Evolutionary conservation across 2,888 invertebrate species (phyloP).

Genomic region (Odontocolon sp.): DNA sequence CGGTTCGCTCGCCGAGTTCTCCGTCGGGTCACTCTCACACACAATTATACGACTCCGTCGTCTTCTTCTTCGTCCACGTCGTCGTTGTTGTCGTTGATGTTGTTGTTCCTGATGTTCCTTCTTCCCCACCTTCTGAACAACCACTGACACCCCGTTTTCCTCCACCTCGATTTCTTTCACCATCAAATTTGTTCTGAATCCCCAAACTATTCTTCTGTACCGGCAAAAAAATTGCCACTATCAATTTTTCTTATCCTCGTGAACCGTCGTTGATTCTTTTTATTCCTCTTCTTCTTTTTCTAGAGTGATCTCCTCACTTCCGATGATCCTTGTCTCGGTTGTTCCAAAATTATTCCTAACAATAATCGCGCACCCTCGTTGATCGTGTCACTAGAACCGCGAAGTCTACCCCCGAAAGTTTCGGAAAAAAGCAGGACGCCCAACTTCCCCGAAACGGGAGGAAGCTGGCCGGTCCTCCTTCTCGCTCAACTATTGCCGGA

Average conservation of each 20-base stretch:
- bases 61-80: constrained; percentile 54
- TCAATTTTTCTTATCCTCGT: background rate
- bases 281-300: background rate
- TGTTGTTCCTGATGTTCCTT: constrained; percentile 30
- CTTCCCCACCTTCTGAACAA: constrained; percentile 49
- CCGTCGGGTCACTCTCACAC: constrained; percentile 68
- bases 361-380: constrained; percentile 14
- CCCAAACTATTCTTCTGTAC: background rate
- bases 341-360: constrained; percentile 1
- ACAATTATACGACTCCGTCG: constrained; percentile 61
- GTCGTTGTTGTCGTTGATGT: constrained; percentile 52
- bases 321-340: constrained; percentile 16
- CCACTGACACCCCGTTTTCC: constrained; percentile 37
- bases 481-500: constrained; percentile 51
- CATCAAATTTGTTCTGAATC: constrained; percentile 43
- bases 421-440: constrained; percentile 45
- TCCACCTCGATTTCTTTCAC: constrained; percentile 44
- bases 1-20: constrained; percentile 36
- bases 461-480: constrained; percentile 58
- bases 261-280: background rate
- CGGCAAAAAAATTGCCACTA: constrained; percentile 3
- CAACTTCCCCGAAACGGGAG: constrained; percentile 60
- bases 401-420: background rate
- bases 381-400: background rate
- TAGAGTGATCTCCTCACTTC: background rate